Conservation (phyloP, 2,888 invertebrate genomes). For the Linnaemya tessellans region DNA sequence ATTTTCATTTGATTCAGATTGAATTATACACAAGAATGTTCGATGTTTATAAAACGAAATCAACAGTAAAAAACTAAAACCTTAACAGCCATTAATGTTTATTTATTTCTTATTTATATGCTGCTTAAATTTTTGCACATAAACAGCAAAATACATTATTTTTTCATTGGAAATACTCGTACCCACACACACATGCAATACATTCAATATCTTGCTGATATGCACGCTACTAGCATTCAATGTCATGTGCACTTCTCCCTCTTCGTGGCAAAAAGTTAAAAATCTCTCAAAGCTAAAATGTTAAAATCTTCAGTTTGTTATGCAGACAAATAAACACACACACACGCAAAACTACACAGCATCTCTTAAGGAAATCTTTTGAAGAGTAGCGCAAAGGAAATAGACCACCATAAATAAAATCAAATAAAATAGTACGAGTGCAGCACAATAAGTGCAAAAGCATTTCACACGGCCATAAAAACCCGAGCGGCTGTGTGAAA, state of each 20-base stretch:
- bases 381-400: slow-evolving; percentile 59
- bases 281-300: slow-evolving; percentile 54
- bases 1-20: slow-evolving; percentile 43
- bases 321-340: background rate
- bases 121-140: slow-evolving; percentile 1
- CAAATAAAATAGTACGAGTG: slow-evolving; percentile 22
- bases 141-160: slow-evolving; percentile 25
- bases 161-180: background rate
- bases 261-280: background rate
- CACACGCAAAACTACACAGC: slow-evolving; percentile 2
- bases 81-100: slow-evolving; percentile 29
- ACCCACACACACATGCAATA: background rate
- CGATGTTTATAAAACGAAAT: background rate
- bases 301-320: slow-evolving; percentile 44
- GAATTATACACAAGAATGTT: background rate
- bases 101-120: slow-evolving; percentile 24
- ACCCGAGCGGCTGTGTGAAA: slow-evolving; percentile 5
- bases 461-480: slow-evolving; percentile 49
- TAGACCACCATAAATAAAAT: slow-evolving; percentile 59
- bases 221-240: slow-evolving; percentile 37
- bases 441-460: slow-evolving; percentile 20
- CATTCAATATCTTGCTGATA: slow-evolving; percentile 39
- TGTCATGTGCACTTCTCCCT: slow-evolving; percentile 29
- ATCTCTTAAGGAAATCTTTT: slow-evolving; percentile 66
- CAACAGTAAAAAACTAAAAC: background rate